Percentiles rank a stretch among this genome's conserved stretches.
phyloP scores from a whole-genome alignment of 2,888 invertebrate genomes.

The Cephus nigrinus region DNA sequence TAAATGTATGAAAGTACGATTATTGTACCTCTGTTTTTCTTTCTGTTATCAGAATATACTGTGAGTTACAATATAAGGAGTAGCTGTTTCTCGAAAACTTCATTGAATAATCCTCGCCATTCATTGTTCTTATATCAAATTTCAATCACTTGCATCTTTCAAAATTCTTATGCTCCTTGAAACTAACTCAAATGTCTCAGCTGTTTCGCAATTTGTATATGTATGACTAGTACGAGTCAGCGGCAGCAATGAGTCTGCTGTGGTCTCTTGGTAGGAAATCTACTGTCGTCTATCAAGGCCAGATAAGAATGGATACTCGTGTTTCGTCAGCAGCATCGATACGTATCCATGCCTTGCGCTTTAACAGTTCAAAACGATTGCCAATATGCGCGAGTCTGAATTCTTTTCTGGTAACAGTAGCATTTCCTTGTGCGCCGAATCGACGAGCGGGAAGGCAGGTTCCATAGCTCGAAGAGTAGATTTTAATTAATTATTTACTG shows the following conservation, averaged over 20 bases:
- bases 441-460: not conserved
- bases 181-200: not conserved
- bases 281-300: slow-evolving; percentile 44
- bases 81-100: not conserved
- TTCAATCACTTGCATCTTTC: not conserved
- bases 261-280: not conserved
- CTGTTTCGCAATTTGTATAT: not conserved
- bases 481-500: not conserved
- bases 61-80: not conserved
- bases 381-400: slow-evolving; percentile 33
- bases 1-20: slow-evolving; percentile 10
- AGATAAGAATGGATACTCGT: slow-evolving; percentile 58
- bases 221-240: not conserved
- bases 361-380: slow-evolving; percentile 24
- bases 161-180: not conserved
- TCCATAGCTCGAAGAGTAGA: not conserved
- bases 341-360: not conserved
- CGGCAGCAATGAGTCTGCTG: not conserved
- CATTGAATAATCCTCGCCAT: not conserved
- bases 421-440: not conserved
- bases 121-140: not conserved
- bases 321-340: slow-evolving; percentile 46
- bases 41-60: slow-evolving; percentile 20
- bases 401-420: not conserved
- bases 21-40: slow-evolving; percentile 15